A percentile compares a stretch with the other conserved stretches of the same genome.
phyloP scores from a whole-genome alignment of 2,797 vertebrate species.

The Esox masquinongy region DNA sequence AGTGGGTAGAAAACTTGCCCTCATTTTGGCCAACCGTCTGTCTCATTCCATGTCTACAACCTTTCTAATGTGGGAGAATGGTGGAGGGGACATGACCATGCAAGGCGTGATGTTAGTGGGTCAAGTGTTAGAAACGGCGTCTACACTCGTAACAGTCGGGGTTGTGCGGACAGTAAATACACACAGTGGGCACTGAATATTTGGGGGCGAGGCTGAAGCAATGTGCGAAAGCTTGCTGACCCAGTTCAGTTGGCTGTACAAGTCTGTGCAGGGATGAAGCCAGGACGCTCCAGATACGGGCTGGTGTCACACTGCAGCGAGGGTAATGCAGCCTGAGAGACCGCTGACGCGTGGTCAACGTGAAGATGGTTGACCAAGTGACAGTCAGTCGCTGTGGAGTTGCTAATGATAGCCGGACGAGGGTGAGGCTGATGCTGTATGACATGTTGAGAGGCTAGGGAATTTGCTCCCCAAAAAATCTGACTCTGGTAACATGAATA shows the following conservation, averaged over 20 bases:
- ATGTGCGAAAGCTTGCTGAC: constrained; percentile 8
- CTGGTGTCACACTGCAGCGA: background rate
- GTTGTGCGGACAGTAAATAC: background rate
- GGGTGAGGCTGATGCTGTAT: background rate
- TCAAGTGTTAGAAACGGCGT: background rate
- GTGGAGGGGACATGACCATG: background rate
- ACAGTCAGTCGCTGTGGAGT: background rate
- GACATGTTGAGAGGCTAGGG: background rate
- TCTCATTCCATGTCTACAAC: background rate
- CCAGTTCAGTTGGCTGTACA: background rate
- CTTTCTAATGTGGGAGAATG: background rate
- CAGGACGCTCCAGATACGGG: background rate
- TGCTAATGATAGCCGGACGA: background rate
- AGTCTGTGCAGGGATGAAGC: background rate
- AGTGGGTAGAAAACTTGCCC: background rate
- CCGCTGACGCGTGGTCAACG: background rate
- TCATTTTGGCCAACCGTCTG: background rate
- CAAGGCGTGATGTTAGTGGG: background rate
- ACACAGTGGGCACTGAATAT: background rate
- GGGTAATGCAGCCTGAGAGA: background rate
- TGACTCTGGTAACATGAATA: background rate
- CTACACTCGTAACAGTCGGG: background rate
- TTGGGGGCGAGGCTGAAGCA: background rate
- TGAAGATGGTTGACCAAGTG: background rate
- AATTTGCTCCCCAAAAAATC: background rate